Evolutionary conservation across 2,888 invertebrate species (phyloP), one percentile per base, ranked within the genome.

Genomic region (Drosophila setosimentum): DNA sequence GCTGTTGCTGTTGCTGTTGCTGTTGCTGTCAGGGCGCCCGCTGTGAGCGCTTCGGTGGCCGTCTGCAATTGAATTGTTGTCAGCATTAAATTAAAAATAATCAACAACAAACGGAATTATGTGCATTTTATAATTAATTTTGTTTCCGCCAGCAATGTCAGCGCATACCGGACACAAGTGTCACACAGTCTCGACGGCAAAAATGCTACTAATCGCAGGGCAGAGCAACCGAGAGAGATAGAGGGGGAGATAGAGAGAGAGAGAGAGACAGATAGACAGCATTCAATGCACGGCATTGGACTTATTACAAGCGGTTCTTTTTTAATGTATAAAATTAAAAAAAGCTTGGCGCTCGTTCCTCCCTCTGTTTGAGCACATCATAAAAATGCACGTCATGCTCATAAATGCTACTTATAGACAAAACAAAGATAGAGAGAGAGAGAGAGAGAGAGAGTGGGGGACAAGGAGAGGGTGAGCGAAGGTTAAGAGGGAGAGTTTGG

Each of bases 101-200:
- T 58, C 50, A 55, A 45, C 66, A 76, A 61, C 66, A 45, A 76
- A 16, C 8, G 16, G 8, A 45, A 84, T 77, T 75, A 74, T 75
- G 73, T 68, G 75, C 70, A 78, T 72, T 77, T 83, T 76, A 75
- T 77, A 85, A 85, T 85, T 85, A 85, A 84, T 85, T 87, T 87
- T 63, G 69, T 76, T 81, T 87, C 85, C 85, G 85, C 66, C 63
- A 54, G 54, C 65, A 50, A 58, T 33, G 66, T 48, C 65, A 62
- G n/a, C 54, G 62, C 70, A 75, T 59, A 70, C 80, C 82, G 80
- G 77, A 82, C 77, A 58, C 73, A 68, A 85, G 70, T 87, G 85
- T 80, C 85, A 71, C 74, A 81, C 83, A 68, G 58, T 68, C 73
- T 77, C 77, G 68, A 74, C 76, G 73, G 71, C 76, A 77, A 74